Base-by-base conservation (phyloP, 1,140 invertebrate genomes). In the Steinernema khuongi region DNA sequence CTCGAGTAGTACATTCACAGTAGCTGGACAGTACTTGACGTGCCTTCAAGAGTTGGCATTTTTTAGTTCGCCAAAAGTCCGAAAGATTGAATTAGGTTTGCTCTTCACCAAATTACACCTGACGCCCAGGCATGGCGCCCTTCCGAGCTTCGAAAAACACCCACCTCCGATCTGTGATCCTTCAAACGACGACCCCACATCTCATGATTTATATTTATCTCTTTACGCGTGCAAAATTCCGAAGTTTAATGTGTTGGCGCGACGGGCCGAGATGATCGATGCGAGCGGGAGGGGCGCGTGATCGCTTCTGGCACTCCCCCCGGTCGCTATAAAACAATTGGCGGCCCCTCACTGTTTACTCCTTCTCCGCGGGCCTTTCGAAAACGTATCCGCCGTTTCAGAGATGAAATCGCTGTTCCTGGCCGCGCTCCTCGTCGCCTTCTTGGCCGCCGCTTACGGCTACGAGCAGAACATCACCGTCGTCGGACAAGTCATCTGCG, bases 401-500 rank as follows among this genome's bases (percentile, higher is more conserved):
- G 19, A 4, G 4, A 60, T 60, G 50, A 60, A 60, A 14, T 60
- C 50, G 7, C 11, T 4, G 7, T 22, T 60, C 22, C 50, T 60
- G 4, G 11, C 19, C 22, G 19, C 22, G 11, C 50, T 60, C 50
- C 50, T 60, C 50, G 14, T 60, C 50, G 50, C 50, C 7, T 22
- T 60, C 50, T 11, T 60, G 7, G 50, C 19, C 22, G 50, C 22
- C 50, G 14, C 50, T 4, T 14, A 60, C 22, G 50, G 50, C 11
- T 60, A 60, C 50, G 50, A 60, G 22, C 50, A 60, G 50, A 60
- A 60, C 50, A 60, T 60, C 19, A 60, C 50, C 50, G 50, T 60
- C 7, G 26, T 22, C 50, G 50, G 50, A 22, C 50, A 60, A 22
- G 50, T 60, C 7, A 60, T 60, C 50, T 60, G 50, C 22, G 50